These are phyloP conservation scores for Oryzias celebensis DNA, from an alignment of 2,113 vertebrate species.

Conservation along the genomic window DNA sequence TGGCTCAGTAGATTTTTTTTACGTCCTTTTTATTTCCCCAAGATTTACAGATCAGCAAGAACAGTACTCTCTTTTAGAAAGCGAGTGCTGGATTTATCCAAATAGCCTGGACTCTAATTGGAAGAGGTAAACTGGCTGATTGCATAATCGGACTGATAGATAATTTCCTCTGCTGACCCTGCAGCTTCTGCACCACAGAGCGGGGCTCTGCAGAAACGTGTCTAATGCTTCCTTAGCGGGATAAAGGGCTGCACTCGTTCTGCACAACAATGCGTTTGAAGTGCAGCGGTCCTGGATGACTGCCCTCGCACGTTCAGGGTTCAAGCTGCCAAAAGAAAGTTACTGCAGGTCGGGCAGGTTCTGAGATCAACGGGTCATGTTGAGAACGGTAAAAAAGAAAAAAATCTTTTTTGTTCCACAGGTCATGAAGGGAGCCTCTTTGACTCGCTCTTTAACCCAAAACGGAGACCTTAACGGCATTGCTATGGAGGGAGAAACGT, in stretches of 20 bases:
- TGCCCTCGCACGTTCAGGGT: conserved; percentile 35
- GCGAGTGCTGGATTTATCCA: conserved; percentile 14
- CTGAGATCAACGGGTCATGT: conserved; percentile 37
- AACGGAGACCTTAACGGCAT: conserved; percentile 21
- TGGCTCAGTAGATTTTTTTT: no score
- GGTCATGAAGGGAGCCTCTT: conserved; percentile 31
- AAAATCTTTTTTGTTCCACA: conserved; percentile 8
- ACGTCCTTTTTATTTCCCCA: no score
- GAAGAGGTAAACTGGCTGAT: conserved; percentile 43
- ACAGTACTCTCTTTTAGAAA: conserved; percentile 21
- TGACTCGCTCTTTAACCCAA: conserved; percentile 17
- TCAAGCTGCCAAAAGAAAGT: conserved; percentile 38
- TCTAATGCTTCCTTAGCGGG: conserved; percentile 38
- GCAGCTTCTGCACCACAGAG: conserved; percentile 36
- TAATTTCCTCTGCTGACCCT: conserved; percentile 53
- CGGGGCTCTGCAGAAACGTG: conserved; percentile 30
- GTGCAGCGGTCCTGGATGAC: conserved; percentile 42
- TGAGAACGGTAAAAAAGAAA: conserved; percentile 29
- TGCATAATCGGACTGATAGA: conserved; percentile 37
- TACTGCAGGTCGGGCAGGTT: conserved; percentile 36
- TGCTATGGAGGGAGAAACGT: conserved; percentile 1
- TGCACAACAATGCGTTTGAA: conserved; percentile 48
- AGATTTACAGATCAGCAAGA: conserved; percentile 1
- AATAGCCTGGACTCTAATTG: conserved; percentile 56
- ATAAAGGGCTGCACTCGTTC: conserved; percentile 36